These are phyloP conservation scores for Anguilla rostrata DNA, from an alignment of 2,113 vertebrate species.

Conservation along the genomic window DNA sequence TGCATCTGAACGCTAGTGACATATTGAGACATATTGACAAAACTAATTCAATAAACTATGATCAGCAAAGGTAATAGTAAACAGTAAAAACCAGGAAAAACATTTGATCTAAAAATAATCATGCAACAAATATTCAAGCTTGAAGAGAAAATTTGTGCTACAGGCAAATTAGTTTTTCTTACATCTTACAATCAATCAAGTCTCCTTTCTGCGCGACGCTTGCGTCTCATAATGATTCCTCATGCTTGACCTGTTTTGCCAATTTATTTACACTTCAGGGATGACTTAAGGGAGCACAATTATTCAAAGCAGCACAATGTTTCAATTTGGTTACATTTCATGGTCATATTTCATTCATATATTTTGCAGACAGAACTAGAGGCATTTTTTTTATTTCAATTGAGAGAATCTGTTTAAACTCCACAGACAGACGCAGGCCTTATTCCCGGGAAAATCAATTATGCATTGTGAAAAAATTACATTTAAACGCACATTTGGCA, in stretches of 20 bases:
- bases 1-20: too few relatives aligned
- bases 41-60: neutral
- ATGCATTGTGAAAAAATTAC: neutral
- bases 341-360: slow-evolving; percentile 20
- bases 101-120: neutral
- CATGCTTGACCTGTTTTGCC: slow-evolving; percentile 20
- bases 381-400: slow-evolving; percentile 4
- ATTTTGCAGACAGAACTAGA: neutral
- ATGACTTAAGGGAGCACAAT: neutral
- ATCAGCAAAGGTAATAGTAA: neutral
- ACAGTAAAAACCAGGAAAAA: neutral
- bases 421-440: neutral
- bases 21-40: too few relatives aligned
- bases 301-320: neutral
- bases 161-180: slow-evolving; percentile 13
- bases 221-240: neutral
- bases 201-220: neutral
- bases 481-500: neutral
- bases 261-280: slow-evolving; percentile 1
- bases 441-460: neutral
- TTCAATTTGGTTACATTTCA: slow-evolving; percentile 12
- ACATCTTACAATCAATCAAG: neutral
- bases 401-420: neutral
- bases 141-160: slow-evolving; percentile 1
- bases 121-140: neutral